Evolutionary conservation across 23 tunicate species (phyloP).

Genomic region (Phallusia fumigata): DNA sequence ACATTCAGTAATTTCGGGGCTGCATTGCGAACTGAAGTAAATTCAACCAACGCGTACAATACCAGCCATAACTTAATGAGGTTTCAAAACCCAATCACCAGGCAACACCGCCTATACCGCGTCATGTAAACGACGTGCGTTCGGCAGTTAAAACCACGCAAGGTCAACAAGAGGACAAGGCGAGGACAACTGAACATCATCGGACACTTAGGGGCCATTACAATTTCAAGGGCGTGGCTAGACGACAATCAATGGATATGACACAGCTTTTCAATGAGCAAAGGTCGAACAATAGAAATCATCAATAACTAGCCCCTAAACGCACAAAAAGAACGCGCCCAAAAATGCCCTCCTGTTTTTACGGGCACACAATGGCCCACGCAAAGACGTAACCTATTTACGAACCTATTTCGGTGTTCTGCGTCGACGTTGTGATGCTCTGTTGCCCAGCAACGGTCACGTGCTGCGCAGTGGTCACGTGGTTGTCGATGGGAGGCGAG

Average conservation of each 20-base stretch:
- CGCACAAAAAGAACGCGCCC: neutral
- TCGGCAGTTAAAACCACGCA: too few relatives aligned
- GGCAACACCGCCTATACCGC: too few relatives aligned
- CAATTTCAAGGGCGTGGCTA: neutral
- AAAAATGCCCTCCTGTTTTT: neutral
- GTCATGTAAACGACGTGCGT: too few relatives aligned
- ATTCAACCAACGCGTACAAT: too few relatives aligned
- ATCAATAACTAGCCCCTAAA: neutral
- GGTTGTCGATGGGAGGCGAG: too few relatives aligned
- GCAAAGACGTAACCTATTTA: neutral
- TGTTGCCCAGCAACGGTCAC: slow-evolving; percentile 5
- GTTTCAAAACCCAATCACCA: too few relatives aligned
- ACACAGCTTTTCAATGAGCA: neutral
- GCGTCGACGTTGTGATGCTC: neutral
- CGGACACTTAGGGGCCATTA: neutral
- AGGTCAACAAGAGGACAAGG: too few relatives aligned
- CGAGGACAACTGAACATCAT: neutral
- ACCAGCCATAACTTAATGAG: too few relatives aligned
- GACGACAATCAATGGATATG: neutral
- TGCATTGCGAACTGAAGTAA: too few relatives aligned
- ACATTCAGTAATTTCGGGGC: too few relatives aligned
- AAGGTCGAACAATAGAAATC: neutral
- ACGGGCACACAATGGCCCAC: neutral
- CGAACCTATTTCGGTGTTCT: neutral
- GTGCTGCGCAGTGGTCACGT: neutral